These are phyloP conservation scores for Lasioglossum albipes DNA, from an alignment of 1,140 invertebrate species.

Conservation along the genomic window DNA sequence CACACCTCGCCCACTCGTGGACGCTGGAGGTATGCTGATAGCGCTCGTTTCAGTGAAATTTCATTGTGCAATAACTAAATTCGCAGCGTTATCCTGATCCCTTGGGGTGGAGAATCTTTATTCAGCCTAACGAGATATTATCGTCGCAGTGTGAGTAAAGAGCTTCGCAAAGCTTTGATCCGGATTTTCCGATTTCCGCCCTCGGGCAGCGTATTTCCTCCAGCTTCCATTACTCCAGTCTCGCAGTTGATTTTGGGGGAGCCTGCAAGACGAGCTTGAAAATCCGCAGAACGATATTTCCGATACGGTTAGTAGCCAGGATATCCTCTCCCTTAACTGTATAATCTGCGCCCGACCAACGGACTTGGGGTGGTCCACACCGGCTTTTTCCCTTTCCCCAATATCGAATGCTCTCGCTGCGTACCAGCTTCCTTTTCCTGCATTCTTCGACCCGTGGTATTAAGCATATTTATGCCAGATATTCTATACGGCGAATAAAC, in stretches of 20 bases:
- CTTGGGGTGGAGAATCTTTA: slow-evolving; percentile 5
- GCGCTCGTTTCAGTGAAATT: neutral
- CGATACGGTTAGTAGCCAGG: slow-evolving; percentile 56
- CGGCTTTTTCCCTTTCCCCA: neutral
- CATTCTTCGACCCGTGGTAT: slow-evolving; percentile 5
- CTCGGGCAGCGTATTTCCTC: slow-evolving; percentile 20
- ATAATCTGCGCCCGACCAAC: slow-evolving; percentile 45
- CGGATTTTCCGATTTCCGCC: slow-evolving; percentile 49
- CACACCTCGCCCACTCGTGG: neutral
- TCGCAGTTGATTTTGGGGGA: slow-evolving; percentile 12
- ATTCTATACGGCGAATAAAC: neutral
- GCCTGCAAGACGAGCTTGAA: slow-evolving; percentile 10
- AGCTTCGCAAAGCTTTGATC: slow-evolving; percentile 18
- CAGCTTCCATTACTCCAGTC: slow-evolving; percentile 11
- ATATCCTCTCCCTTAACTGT: slow-evolving; percentile 33
- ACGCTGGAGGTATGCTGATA: neutral
- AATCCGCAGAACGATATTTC: slow-evolving; percentile 55
- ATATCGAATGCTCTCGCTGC: neutral
- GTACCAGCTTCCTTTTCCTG: neutral
- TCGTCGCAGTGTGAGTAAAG: neutral
- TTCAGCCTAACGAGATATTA: slow-evolving; percentile 15
- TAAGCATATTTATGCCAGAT: slow-evolving; percentile 5
- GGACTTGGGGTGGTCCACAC: slow-evolving; percentile 1
- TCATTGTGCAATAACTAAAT: slow-evolving; percentile 2
- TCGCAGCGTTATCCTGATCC: neutral